Percentiles rank a stretch among this genome's conserved stretches.
phyloP scores from a whole-genome alignment of 2,888 invertebrate genomes.

The Calameuta idolon region DNA sequence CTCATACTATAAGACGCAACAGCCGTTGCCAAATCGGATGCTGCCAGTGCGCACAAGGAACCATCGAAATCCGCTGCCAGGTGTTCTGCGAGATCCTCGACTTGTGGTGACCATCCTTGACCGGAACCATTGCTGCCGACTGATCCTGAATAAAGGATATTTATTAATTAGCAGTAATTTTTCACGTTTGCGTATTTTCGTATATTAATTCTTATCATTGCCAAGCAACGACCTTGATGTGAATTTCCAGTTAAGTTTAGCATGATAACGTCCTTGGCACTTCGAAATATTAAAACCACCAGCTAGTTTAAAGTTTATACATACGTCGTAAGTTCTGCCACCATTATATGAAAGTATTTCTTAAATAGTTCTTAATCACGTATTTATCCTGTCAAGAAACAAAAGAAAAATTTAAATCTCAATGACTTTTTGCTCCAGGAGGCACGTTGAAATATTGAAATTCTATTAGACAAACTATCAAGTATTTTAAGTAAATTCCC shows the following conservation, averaged over 20 bases:
- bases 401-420: neutral
- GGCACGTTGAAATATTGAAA: neutral
- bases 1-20: slow-evolving; percentile 77
- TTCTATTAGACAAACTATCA: neutral
- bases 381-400: neutral
- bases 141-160: slow-evolving; percentile 43
- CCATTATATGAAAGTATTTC: neutral
- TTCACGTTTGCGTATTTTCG: neutral
- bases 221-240: neutral
- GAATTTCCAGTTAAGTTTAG: neutral
- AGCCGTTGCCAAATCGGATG: slow-evolving; percentile 72
- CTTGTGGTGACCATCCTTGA: slow-evolving; percentile 68
- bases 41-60: slow-evolving; percentile 77
- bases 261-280: neutral
- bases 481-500: neutral
- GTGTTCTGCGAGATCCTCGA: slow-evolving; percentile 75
- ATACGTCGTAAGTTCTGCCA: neutral
- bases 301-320: neutral
- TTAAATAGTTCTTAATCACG: neutral
- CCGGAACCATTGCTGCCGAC: slow-evolving; percentile 60
- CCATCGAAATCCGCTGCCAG: slow-evolving; percentile 81
- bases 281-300: neutral
- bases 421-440: neutral
- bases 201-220: neutral
- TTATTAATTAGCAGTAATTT: neutral